Conservation (phyloP, 2,113 vertebrate species). For the Poeciliopsis turrubarensis region DNA sequence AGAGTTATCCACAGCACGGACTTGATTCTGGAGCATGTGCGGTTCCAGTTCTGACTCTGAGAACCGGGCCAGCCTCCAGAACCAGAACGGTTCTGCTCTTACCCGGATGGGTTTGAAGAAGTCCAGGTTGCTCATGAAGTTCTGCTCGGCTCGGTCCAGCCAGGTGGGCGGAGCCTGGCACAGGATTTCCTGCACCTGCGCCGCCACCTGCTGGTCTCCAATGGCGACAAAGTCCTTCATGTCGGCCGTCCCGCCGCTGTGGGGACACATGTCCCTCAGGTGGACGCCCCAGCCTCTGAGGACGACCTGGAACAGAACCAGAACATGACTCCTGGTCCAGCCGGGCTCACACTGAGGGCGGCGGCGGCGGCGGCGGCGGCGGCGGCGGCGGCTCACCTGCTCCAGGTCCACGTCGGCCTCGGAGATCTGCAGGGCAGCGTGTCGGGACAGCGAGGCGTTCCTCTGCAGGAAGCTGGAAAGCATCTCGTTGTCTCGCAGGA, state of each 20-base stretch:
- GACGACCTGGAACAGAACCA: slow-evolving; percentile 78
- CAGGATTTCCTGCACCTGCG: slow-evolving; percentile 70
- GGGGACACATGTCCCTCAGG: slow-evolving; percentile 83
- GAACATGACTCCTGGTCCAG: not conserved
- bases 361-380: not conserved
- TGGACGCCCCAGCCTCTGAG: slow-evolving; percentile 82
- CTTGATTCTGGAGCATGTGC: not conserved
- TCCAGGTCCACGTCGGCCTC: slow-evolving; percentile 84
- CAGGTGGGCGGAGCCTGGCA: slow-evolving; percentile 77
- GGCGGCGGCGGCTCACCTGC: slow-evolving; percentile 75
- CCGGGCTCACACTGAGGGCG: not conserved
- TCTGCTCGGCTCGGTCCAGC: slow-evolving; percentile 76
- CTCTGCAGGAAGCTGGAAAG: slow-evolving; percentile 85
- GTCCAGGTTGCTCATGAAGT: slow-evolving; percentile 83
- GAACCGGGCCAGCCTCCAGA: not conserved
- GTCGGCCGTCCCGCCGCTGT: not conserved
- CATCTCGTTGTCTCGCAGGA: slow-evolving; percentile 88
- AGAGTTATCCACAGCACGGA: not conserved
- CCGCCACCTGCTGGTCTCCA: slow-evolving; percentile 52
- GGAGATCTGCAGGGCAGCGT: slow-evolving; percentile 77
- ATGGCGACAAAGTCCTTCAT: slow-evolving; percentile 80
- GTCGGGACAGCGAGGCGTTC: slow-evolving; percentile 82
- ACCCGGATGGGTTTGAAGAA: slow-evolving; percentile 86
- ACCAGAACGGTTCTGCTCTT: slow-evolving; percentile 27
- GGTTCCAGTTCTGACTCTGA: not conserved